Conservation (phyloP, 2,888 invertebrate species). For the Aporophyla nigra region DNA sequence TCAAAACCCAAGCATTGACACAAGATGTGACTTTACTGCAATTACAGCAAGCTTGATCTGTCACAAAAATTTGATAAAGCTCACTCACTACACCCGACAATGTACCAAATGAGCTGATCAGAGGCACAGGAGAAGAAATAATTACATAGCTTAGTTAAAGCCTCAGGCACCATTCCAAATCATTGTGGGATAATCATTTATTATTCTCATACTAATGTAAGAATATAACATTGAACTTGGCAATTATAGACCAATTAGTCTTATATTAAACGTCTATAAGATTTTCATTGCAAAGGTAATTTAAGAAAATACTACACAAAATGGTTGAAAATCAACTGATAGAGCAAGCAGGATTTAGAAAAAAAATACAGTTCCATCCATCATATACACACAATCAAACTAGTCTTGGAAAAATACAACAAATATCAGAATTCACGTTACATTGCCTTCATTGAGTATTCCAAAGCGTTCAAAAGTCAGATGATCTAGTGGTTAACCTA, state of each 20-base stretch:
- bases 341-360: neutral
- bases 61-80: too few species aligned
- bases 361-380: neutral
- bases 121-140: neutral
- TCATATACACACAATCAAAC: too few species aligned
- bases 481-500: too few species aligned
- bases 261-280: neutral
- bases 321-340: neutral
- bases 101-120: neutral
- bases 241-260: neutral
- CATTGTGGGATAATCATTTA: neutral
- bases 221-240: neutral
- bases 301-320: neutral
- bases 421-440: too few species aligned
- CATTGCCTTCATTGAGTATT: too few species aligned
- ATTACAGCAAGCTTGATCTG: neutral
- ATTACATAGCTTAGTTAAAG: neutral
- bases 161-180: neutral
- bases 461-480: too few species aligned
- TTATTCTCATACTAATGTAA: neutral
- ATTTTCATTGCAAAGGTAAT: neutral
- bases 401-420: too few species aligned
- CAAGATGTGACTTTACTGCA: neutral
- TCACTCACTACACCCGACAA: too few species aligned
- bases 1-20: neutral